Conservation (phyloP, 1,140 invertebrate genomes). For the Drosophila pachea region DNA sequence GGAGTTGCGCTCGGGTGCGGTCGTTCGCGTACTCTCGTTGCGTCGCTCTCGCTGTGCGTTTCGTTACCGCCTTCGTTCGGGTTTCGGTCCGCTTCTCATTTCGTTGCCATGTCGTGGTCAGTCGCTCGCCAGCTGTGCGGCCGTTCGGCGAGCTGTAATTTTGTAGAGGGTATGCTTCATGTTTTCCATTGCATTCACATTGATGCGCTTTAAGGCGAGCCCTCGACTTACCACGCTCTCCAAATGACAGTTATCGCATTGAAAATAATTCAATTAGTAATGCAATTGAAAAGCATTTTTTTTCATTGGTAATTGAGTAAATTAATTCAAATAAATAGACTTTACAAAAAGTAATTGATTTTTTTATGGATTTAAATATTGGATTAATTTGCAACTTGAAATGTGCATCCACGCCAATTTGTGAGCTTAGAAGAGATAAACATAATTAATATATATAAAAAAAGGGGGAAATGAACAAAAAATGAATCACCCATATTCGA, state of each 20-base stretch:
- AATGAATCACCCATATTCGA: background rate
- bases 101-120: slow-evolving; percentile 19
- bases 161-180: background rate
- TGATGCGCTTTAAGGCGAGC: background rate
- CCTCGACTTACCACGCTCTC: too few species aligned
- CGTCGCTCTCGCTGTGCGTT: slow-evolving; percentile 24
- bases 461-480: background rate
- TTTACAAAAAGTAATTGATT: too few species aligned
- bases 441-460: background rate
- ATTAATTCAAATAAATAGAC: too few species aligned
- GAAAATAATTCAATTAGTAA: too few species aligned
- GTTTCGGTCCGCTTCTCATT: background rate
- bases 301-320: too few species aligned
- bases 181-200: background rate
- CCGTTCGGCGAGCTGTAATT: slow-evolving; percentile 17
- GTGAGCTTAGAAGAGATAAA: background rate
- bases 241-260: too few species aligned
- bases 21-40: slow-evolving; percentile 19
- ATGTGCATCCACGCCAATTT: background rate
- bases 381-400: background rate
- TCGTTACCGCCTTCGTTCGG: slow-evolving; percentile 23
- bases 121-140: slow-evolving; percentile 35
- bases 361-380: background rate
- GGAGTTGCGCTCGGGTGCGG: background rate
- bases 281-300: too few species aligned